Conservation (phyloP, 2,113 vertebrate species). For the Chlamydotis undulata region DNA sequence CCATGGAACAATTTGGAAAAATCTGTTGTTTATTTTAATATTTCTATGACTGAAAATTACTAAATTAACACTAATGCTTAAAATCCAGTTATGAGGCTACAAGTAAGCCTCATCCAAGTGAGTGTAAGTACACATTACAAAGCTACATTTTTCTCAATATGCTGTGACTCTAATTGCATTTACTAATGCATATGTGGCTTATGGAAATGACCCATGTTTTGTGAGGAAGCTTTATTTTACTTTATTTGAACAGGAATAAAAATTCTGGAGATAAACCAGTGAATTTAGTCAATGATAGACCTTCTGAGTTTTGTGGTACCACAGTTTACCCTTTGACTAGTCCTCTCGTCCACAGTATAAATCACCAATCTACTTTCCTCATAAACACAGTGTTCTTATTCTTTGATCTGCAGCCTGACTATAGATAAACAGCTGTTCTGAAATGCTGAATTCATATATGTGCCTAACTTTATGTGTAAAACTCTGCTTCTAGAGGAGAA, state of each 20-base stretch:
- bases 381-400: not conserved
- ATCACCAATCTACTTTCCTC: not conserved
- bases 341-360: not conserved
- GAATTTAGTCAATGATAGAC: not conserved
- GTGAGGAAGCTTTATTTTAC: not conserved
- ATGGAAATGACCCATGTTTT: not conserved
- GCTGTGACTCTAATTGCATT: not conserved
- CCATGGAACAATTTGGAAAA: not conserved
- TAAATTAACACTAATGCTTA: not conserved
- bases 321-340: not conserved
- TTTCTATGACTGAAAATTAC: not conserved
- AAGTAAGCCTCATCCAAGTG: not conserved
- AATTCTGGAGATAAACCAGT: not conserved
- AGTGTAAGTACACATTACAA: not conserved
- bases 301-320: not conserved
- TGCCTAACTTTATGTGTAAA: not conserved
- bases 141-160: not conserved
- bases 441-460: not conserved
- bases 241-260: not conserved
- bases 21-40: not conserved
- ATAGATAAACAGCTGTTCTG: not conserved
- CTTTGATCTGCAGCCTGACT: not conserved
- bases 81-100: not conserved
- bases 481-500: not conserved
- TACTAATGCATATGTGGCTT: not conserved